Base-by-base conservation (phyloP, 2,797 vertebrate species). In the Sylvilagus floridanus region DNA sequence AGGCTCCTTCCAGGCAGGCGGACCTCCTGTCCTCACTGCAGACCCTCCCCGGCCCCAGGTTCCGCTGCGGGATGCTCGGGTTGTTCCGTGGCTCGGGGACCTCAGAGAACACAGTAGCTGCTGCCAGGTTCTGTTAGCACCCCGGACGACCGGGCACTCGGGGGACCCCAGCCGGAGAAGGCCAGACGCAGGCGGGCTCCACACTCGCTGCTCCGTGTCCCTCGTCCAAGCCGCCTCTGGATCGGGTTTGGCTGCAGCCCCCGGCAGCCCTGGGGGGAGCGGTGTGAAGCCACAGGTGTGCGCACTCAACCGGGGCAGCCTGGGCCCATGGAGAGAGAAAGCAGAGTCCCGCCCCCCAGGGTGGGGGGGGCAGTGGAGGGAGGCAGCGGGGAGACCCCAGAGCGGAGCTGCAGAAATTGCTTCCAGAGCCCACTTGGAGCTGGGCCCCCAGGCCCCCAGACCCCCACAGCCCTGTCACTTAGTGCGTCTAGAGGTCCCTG, bases 301-400 rank as follows among this genome's bases (percentile, higher is more conserved):
- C 42, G 8, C 42, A 47, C 42, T 47, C 42, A 42, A 47, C 8
- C 42, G 8, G 42, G 42, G 42, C 42, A 47, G 8, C 42, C 42
- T 8, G 8, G 42, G 42, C 42, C 42, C 7, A 1, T 47, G 1
- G 42, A 47, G 42, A 47, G 42, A 47, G 42, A 47, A 47, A 99
- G 98, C 82, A 98, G 98, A 88, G 93, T 97, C 14, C 98, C 99
- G 96, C 97, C 99, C 94, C 98, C 98, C n/a, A n/a, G n/a, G 78
- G 98, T 97, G 89, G 96, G 91, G 7, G 42, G 42, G 42, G 16
- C 22, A 2, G 9, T 50, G 21, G 76, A 72, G 14, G 22, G 57
- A 57, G 68, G 68, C 86, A 88, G 57, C 24, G 4, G 4, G 47
- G 28, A 92, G 81, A 91, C 88, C 35, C 81, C 95, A 93, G 72